Evolutionary conservation across 1,140 invertebrate genomes (phyloP).

Genomic region (Drosophila serrata): DNA sequence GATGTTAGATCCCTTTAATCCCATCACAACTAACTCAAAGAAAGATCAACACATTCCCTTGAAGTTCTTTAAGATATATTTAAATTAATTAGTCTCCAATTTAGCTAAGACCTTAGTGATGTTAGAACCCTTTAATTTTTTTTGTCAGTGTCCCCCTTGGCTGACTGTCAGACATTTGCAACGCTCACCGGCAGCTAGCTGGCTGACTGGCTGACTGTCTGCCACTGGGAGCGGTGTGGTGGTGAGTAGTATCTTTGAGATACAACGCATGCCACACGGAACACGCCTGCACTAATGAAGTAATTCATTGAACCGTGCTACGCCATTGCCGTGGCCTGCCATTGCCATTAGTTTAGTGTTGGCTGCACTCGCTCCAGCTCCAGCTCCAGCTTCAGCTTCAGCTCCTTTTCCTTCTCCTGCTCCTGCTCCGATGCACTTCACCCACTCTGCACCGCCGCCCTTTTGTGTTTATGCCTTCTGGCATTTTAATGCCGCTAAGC

Average conservation of each 20-base stretch:
- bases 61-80: too few species aligned
- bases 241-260: slow-evolving; percentile 66
- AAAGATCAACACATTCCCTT: too few species aligned
- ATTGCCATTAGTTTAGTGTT: slow-evolving; percentile 75
- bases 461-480: slow-evolving; percentile 30
- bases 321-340: slow-evolving; percentile 50
- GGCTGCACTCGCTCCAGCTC: slow-evolving; percentile 35
- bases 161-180: slow-evolving; percentile 35
- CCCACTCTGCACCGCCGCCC: slow-evolving; percentile 23
- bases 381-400: too few species aligned
- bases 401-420: too few species aligned
- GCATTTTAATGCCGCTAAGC: slow-evolving; percentile 29
- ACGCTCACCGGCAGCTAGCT: slow-evolving; percentile 14
- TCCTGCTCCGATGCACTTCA: slow-evolving; percentile 18
- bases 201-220: slow-evolving; percentile 24
- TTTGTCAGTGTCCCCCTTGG: slow-evolving; percentile 10
- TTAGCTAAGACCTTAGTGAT: too few species aligned
- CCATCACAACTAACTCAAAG: too few species aligned
- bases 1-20: too few species aligned
- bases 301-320: slow-evolving; percentile 84
- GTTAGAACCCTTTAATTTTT: background rate
- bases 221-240: slow-evolving; percentile 27
- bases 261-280: slow-evolving; percentile 73
- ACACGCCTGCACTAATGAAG: slow-evolving; percentile 83
- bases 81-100: too few species aligned